Percentiles rank a stretch among this genome's conserved stretches.
Conservation (phyloP, 2,113 vertebrate species). For the Ancistrus triradiatus region DNA sequence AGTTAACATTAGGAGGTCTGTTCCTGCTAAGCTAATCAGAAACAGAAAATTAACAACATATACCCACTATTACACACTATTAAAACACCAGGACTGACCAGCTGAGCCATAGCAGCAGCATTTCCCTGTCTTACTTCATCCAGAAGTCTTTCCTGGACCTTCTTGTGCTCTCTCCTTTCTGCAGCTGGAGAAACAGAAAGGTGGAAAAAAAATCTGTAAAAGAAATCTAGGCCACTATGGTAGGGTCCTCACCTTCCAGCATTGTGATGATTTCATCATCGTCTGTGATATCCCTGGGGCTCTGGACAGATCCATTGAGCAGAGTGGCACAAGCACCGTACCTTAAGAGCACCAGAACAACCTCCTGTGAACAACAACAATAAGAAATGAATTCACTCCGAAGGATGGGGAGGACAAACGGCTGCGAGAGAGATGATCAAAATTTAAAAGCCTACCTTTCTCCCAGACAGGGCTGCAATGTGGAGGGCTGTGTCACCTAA, state of each 20-base stretch:
- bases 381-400: neutral
- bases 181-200: constrained; percentile 70
- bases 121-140: constrained; percentile 83
- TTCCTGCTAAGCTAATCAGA: constrained; percentile 72
- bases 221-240: constrained; percentile 1
- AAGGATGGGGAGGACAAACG: neutral
- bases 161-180: constrained; percentile 81
- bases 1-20: constrained; percentile 78
- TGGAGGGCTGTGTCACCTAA: constrained; percentile 89
- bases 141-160: constrained; percentile 78
- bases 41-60: neutral
- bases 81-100: constrained; percentile 67
- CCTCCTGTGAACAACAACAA: constrained; percentile 65
- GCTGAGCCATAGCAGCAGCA: constrained; percentile 64
- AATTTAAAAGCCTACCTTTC: constrained; percentile 71
- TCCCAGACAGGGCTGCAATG: constrained; percentile 78
- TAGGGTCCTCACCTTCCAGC: constrained; percentile 78
- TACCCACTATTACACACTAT: neutral
- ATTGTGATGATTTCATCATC: constrained; percentile 88
- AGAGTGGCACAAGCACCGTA: constrained; percentile 75
- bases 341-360: constrained; percentile 85
- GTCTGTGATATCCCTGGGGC: constrained; percentile 82
- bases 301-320: constrained; percentile 85
- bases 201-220: neutral
- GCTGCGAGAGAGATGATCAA: too few relatives aligned